Evolutionary conservation across 2,113 vertebrate genomes (phyloP).

Genomic region (Tringa solitaria): DNA sequence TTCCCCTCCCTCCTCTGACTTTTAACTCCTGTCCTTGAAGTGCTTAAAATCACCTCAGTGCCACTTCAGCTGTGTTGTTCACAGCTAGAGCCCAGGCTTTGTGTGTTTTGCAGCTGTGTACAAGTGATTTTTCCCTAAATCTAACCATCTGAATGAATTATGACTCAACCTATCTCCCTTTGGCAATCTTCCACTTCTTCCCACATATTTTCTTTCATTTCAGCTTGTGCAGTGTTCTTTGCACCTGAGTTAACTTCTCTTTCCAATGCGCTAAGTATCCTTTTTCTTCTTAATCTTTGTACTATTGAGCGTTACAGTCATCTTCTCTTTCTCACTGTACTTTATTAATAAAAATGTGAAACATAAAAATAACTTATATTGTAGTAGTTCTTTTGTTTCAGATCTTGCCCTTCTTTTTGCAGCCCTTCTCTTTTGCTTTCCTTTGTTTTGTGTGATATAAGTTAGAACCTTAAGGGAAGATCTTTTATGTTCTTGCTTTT

Average conservation of each 20-base stretch:
- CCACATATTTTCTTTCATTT: neutral
- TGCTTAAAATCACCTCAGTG: neutral
- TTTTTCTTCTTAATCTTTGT: neutral
- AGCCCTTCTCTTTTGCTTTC: neutral
- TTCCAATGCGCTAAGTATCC: neutral
- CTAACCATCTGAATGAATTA: neutral
- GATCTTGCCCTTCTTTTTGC: neutral
- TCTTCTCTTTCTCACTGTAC: neutral
- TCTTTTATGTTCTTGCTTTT: neutral
- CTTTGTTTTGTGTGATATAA: neutral
- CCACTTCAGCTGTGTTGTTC: neutral
- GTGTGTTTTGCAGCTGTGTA: neutral
- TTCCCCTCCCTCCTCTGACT: neutral
- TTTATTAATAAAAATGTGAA: neutral
- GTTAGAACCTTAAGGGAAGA: neutral
- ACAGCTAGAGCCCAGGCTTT: neutral
- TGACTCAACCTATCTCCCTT: neutral
- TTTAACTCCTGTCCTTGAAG: neutral
- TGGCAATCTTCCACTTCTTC: neutral
- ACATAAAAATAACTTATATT: fast-evolving
- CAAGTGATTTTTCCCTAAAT: neutral
- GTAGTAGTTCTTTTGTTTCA: neutral
- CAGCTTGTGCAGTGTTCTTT: neutral
- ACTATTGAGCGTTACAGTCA: neutral
- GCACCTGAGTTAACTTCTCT: neutral